A percentile compares a stretch with the other conserved stretches of the same genome.
Conservation (phyloP, 2,888 invertebrate species). For the Chironomus riparius region DNA sequence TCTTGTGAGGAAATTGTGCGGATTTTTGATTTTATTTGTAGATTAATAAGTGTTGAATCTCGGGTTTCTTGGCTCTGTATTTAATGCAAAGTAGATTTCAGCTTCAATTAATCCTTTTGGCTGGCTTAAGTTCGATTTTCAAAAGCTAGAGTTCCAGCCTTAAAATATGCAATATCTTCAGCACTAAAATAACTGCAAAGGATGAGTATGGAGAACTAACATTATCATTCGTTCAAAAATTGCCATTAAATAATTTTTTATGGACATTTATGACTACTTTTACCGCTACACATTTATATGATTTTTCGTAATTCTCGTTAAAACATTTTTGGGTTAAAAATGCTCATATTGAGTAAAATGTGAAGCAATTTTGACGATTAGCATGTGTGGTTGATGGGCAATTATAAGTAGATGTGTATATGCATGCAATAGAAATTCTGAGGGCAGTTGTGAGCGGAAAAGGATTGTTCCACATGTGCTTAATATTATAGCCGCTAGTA, state of each 20-base stretch:
- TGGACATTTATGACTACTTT: slow-evolving; percentile 16
- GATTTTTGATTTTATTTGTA: no score
- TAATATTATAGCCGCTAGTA: neutral
- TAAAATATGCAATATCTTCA: no score
- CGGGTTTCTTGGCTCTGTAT: no score
- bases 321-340: neutral
- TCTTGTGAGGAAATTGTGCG: no score
- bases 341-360: neutral
- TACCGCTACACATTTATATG: neutral
- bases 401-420: neutral
- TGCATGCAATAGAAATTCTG: neutral
- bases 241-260: slow-evolving; percentile 20
- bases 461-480: slow-evolving; percentile 9
- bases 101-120: no score
- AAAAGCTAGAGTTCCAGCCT: no score
- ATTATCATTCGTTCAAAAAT: slow-evolving; percentile 3
- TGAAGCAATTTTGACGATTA: slow-evolving; percentile 9
- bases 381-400: slow-evolving; percentile 22
- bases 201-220: neutral
- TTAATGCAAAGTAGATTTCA: no score
- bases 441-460: slow-evolving; percentile 1
- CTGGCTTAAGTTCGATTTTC: no score
- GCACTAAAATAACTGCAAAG: neutral
- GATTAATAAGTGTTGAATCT: no score
- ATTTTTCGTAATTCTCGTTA: neutral